These are phyloP conservation scores for Listrodromus nycthemerus DNA, from an alignment of 2,888 invertebrate genomes.

Conservation along the genomic window DNA sequence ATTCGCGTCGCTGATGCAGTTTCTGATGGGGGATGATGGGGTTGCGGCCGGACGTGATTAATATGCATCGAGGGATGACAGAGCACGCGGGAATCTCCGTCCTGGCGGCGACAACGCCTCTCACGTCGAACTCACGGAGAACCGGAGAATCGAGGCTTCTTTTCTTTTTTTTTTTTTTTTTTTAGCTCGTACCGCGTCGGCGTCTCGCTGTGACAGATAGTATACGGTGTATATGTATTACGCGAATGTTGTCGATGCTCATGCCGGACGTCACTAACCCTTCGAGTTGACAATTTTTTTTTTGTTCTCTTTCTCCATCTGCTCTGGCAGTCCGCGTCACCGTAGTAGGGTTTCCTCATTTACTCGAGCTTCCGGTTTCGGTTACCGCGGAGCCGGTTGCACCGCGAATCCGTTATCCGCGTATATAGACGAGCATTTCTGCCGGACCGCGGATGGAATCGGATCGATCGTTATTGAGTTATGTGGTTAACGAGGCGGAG, in stretches of 20 bases:
- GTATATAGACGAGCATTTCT: conserved; percentile 4
- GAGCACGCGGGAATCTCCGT: conserved; percentile 30
- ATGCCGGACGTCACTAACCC: conserved; percentile 11
- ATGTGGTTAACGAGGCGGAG: conserved; percentile 71
- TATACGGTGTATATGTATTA: conserved; percentile 1
- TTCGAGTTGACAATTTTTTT: not conserved
- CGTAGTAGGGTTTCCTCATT: conserved; percentile 73
- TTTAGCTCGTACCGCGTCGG: not conserved
- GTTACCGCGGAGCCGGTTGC: conserved; percentile 62
- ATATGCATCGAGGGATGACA: conserved; percentile 77
- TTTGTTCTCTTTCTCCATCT: not conserved
- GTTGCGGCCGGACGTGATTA: conserved; percentile 74
- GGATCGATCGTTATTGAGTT: conserved; percentile 79
- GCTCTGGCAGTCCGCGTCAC: not conserved
- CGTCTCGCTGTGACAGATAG: not conserved
- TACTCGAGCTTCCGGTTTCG: conserved; percentile 75
- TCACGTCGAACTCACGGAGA: conserved; percentile 18
- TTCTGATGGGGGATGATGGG: conserved; percentile 61
- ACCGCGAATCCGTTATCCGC: conserved; percentile 29
- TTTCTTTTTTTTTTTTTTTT: conserved; percentile 1
- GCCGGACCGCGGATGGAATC: conserved; percentile 17
- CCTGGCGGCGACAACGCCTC: conserved; percentile 2
- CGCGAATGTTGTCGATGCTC: conserved; percentile 16
- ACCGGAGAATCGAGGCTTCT: conserved; percentile 20
- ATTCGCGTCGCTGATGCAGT: conserved; percentile 68